A percentile compares a stretch with the other conserved stretches of the same genome.
Evolutionary conservation across 1,140 invertebrate species (phyloP).

Genomic region (Trichogramma pretiosum): DNA sequence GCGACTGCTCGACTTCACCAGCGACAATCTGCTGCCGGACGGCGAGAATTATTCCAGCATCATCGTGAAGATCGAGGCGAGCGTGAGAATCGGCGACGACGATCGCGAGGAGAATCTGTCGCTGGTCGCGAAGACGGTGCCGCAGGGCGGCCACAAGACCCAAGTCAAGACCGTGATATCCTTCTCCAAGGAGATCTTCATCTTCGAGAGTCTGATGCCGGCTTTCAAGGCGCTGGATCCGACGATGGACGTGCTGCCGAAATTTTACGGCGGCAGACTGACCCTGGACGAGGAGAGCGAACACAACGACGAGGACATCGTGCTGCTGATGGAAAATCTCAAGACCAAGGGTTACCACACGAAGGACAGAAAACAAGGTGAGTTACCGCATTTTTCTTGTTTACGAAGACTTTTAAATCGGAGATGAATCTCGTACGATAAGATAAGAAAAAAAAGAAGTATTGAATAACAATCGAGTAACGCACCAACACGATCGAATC

Average conservation of each 20-base stretch:
- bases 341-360: background rate
- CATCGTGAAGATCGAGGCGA: background rate
- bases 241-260: slow-evolving; percentile 3
- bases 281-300: background rate
- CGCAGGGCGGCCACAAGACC: background rate
- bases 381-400: no score
- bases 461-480: no score
- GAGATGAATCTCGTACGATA: no score
- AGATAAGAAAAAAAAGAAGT: no score
- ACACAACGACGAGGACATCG: background rate
- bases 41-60: slow-evolving; percentile 5
- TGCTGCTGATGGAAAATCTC: slow-evolving; percentile 13
- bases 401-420: no score
- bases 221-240: background rate
- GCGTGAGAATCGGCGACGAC: background rate
- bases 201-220: background rate
- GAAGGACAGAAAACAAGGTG: slow-evolving; percentile 7
- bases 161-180: background rate
- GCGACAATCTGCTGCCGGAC: background rate
- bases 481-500: no score
- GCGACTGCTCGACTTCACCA: background rate
- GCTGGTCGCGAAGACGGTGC: slow-evolving; percentile 4
- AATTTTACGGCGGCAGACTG: slow-evolving; percentile 10
- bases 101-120: background rate
- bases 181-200: slow-evolving; percentile 9